Conservation (phyloP, 2,888 invertebrate species). For the Andrena bucephala region DNA sequence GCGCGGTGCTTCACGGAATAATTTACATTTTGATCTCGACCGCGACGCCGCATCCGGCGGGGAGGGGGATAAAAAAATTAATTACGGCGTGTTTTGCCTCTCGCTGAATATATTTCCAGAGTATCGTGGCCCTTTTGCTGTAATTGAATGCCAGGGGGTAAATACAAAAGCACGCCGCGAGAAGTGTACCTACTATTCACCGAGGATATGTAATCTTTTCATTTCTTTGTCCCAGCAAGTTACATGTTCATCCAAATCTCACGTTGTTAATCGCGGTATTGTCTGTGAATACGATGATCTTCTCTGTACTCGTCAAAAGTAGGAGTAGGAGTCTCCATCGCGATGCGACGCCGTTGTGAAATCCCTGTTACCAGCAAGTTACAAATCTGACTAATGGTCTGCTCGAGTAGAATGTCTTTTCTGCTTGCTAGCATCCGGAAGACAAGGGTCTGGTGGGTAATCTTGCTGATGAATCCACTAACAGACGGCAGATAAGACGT, state of each 20-base stretch:
- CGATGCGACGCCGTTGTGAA: not conserved
- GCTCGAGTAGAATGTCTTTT: conserved; percentile 1
- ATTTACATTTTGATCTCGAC: conserved; percentile 54
- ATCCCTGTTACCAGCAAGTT: not conserved
- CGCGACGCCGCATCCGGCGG: conserved; percentile 19
- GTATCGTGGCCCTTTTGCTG: not conserved
- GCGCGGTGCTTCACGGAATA: not conserved
- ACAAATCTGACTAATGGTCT: conserved; percentile 2
- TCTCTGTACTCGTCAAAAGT: not conserved
- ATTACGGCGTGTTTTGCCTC: conserved; percentile 32
- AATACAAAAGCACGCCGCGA: not conserved
- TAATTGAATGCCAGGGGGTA: not conserved
- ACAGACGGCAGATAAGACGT: no score
- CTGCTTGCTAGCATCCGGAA: not conserved
- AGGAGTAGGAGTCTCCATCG: not conserved
- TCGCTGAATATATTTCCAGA: not conserved
- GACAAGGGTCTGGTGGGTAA: not conserved
- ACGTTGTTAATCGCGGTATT: not conserved
- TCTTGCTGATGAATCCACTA: not conserved
- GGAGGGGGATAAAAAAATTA: conserved; percentile 40
- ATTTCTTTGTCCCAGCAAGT: not conserved
- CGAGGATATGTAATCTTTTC: not conserved
- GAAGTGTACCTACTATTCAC: not conserved
- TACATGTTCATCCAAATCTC: not conserved
- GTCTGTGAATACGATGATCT: not conserved